These are phyloP conservation scores for Mycalesis mineus DNA, from an alignment of 2,888 invertebrate genomes.

Conservation along the genomic window DNA sequence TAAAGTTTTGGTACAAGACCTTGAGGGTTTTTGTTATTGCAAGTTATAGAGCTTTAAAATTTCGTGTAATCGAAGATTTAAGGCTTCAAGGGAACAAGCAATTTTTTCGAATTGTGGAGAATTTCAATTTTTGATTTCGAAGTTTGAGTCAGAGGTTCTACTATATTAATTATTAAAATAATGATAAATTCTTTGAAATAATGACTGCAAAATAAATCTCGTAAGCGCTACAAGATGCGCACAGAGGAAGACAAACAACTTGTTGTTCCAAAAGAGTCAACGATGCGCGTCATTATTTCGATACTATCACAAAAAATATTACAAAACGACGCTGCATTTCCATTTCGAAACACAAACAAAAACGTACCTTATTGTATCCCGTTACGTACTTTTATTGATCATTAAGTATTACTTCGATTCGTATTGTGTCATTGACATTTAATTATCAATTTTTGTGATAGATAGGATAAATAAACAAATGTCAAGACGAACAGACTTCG, in stretches of 20 bases:
- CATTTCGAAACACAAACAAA: slow-evolving; percentile 1
- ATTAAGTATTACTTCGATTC: not conserved
- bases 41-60: no score
- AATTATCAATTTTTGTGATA: not conserved
- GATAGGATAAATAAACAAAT: not conserved
- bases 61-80: no score
- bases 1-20: no score
- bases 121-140: no score
- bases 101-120: no score
- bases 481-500: no score
- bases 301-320: slow-evolving; percentile 5
- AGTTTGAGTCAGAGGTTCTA: no score
- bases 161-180: no score
- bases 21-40: no score
- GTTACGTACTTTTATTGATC: slow-evolving; percentile 1
- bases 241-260: not conserved
- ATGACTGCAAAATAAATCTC: not conserved
- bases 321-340: slow-evolving; percentile 2
- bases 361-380: not conserved
- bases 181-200: not conserved
- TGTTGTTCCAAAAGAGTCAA: not conserved
- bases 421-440: not conserved
- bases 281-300: slow-evolving; percentile 8
- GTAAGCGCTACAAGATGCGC: not conserved
- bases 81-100: no score